Conservation (phyloP, 2,113 vertebrate species). For the Xiphophorus couchianus region DNA sequence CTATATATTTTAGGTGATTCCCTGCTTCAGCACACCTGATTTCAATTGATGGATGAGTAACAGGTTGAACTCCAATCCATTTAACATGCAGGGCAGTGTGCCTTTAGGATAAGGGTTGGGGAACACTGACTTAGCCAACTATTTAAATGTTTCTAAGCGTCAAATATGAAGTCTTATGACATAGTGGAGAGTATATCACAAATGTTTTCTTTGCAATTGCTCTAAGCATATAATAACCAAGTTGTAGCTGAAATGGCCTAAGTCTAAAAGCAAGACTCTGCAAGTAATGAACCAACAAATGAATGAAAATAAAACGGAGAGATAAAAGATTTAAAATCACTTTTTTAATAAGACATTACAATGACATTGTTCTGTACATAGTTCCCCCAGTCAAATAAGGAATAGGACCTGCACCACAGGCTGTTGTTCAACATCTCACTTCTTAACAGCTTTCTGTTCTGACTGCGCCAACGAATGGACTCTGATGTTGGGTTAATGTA, state of each 20-base stretch:
- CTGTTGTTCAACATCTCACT: constrained; percentile 70
- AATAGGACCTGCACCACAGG: constrained; percentile 73
- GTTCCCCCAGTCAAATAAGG: constrained; percentile 77
- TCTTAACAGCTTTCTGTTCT: constrained; percentile 64
- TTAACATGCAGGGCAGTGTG: too few species aligned
- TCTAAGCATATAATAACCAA: not conserved
- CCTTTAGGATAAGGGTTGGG: too few species aligned
- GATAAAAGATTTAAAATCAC: constrained; percentile 79
- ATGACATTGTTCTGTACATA: constrained; percentile 84
- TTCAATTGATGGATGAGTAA: too few species aligned
- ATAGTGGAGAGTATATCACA: not conserved
- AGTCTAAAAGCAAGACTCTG: not conserved
- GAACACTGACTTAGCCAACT: not conserved
- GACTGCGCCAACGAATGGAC: constrained; percentile 72
- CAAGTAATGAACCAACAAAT: not conserved
- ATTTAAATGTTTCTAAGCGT: not conserved
- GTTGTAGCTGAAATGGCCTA: not conserved
- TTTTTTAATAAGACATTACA: constrained; percentile 87
- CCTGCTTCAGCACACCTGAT: too few species aligned
- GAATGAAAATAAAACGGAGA: constrained; percentile 20
- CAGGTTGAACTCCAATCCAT: too few species aligned
- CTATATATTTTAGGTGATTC: too few species aligned
- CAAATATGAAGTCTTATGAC: not conserved
- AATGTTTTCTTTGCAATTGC: not conserved
- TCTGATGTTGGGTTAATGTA: constrained; percentile 72